Evolutionary conservation across 2,888 invertebrate species (phyloP).

Genomic region (Parnassius smintheus): DNA sequence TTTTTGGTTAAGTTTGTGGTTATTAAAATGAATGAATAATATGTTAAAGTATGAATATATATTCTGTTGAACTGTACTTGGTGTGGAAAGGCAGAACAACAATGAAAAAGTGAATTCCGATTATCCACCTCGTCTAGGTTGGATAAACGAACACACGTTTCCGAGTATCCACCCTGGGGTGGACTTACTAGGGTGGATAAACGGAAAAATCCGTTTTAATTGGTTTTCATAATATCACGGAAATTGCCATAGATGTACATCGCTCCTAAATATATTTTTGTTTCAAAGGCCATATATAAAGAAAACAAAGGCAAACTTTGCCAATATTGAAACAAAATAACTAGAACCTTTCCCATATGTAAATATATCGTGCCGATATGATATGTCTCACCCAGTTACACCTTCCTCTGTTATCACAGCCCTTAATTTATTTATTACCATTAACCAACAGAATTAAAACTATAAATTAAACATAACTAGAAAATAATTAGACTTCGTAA

Average conservation of each 20-base stretch:
- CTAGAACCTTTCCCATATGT: conserved; percentile 13
- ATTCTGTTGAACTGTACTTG: no score
- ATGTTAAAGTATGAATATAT: no score
- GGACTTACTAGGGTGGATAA: no score
- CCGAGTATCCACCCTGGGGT: no score
- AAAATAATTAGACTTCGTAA: conserved; percentile 50
- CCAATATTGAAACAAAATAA: conserved; percentile 11
- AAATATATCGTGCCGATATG: conserved; percentile 19
- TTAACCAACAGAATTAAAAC: conserved; percentile 66
- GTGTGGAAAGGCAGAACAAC: no score
- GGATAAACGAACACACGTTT: no score
- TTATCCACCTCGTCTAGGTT: no score
- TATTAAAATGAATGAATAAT: no score
- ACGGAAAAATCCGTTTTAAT: no score
- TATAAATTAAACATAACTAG: conserved; percentile 52
- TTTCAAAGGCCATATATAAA: not conserved
- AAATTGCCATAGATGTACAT: conserved; percentile 10
- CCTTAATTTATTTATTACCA: conserved; percentile 63
- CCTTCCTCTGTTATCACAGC: conserved; percentile 72
- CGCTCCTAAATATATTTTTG: not conserved
- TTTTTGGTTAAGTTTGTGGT: no score
- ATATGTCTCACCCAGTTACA: conserved; percentile 63
- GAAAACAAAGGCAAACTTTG: conserved; percentile 6
- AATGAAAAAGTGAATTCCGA: no score
- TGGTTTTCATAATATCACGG: not conserved